Evolutionary conservation across 2,888 invertebrate species (phyloP), one percentile per base, ranked within the genome.

Genomic region (Euclidia mi): DNA sequence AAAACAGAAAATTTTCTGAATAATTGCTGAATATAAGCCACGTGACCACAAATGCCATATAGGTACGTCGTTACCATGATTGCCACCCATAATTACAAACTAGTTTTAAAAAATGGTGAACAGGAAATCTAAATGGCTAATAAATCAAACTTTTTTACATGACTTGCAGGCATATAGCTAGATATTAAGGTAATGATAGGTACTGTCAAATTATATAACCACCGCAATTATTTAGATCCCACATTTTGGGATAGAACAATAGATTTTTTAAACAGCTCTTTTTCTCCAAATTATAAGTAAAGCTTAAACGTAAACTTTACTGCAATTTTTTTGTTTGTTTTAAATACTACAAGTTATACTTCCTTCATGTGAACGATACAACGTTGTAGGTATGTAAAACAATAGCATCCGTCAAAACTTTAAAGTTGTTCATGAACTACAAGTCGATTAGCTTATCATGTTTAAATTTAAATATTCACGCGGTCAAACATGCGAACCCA

Each of bases 61-160:
- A n/a, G n/a, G n/a, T 4, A 6, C 20, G 20, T 25, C 20, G 20
- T 25, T 25, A 6, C 20, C 32, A 12, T 11, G 11, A 11, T 32
- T 4, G 12, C 4, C 2, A 2, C 3, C 12, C 0, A 11, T 28
- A 25, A 41, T 15, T 10, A 25, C 15, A 47, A 53, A 43, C 17
- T 9, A 35, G 28, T 49, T 18, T 6, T 10, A 10, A 48, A 56
- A 52, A 47, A 44, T 12, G 15, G 7, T 41, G 31, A 10, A 14
- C 46, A 53, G 56, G 57, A 58, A 55, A 55, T 32, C 34, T 40
- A 37, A 40, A 50, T 47, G 15, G 12, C 37, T 42, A 56, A 58
- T 66, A 66, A 63, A 71, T 62, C 46, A 53, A 45, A 20, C 7
- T 69, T 59, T n/a, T 57, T 65, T 59, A 42, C 34, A 51, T 52